A percentile compares a stretch with the other conserved stretches of the same genome.
Evolutionary conservation across 2,113 vertebrate species (phyloP).

Genomic region (Indicator maculatus): DNA sequence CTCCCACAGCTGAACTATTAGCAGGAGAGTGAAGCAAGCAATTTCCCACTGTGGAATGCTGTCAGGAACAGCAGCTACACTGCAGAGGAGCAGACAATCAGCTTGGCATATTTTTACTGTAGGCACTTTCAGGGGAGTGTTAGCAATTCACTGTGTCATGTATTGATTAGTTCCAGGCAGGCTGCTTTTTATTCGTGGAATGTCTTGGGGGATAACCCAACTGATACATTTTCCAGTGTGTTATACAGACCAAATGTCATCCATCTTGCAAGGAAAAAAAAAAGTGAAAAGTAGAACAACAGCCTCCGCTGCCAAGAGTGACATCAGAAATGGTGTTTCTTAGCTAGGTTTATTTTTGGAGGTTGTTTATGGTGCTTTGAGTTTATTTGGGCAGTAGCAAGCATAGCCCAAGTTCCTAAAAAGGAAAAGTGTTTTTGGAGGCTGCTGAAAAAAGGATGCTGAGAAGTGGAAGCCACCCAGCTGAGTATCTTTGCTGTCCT

Average conservation of each 20-base stretch:
- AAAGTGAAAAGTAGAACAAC: neutral
- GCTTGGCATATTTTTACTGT: neutral
- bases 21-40: neutral
- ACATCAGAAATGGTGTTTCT: conserved; percentile 18
- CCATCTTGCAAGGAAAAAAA: neutral
- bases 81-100: neutral
- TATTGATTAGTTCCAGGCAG: conserved; percentile 21
- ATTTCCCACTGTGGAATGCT: neutral
- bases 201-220: neutral
- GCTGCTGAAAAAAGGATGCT: neutral
- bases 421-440: conserved; percentile 33
- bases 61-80: neutral
- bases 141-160: neutral
- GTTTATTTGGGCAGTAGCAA: conserved; percentile 50
- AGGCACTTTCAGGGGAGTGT: neutral
- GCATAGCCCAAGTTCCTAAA: conserved; percentile 34
- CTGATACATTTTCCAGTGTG: neutral
- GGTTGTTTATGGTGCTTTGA: conserved; percentile 38
- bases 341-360: conserved; percentile 40
- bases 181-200: neutral
- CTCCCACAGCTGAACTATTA: neutral
- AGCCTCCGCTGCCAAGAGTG: neutral
- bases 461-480: neutral
- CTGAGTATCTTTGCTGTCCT: conserved; percentile 17
- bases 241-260: neutral